These are phyloP conservation scores for Palloptera scutellata DNA, from an alignment of 2,888 invertebrate genomes.

Conservation along the genomic window DNA sequence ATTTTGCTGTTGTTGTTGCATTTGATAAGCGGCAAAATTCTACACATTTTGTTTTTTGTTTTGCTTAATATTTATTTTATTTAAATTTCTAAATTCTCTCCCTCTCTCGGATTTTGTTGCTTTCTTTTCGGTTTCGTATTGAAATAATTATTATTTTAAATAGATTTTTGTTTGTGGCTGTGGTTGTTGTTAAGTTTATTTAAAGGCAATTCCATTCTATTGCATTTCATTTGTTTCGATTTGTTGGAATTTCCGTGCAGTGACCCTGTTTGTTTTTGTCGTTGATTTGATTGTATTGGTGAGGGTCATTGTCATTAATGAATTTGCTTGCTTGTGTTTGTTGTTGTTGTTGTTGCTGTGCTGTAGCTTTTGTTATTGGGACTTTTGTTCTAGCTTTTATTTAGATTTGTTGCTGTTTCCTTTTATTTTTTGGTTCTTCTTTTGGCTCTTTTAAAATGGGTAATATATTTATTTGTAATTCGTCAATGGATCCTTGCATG, in stretches of 20 bases:
- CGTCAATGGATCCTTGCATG: no score
- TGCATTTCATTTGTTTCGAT: neutral
- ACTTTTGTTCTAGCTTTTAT: neutral
- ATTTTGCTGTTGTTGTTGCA: neutral
- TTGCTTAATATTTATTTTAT: neutral
- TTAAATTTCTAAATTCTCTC: neutral
- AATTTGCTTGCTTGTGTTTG: slow-evolving; percentile 2
- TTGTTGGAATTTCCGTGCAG: slow-evolving; percentile 9
- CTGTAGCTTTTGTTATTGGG: slow-evolving; percentile 5
- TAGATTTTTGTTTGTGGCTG: neutral
- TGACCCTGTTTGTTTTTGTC: neutral
- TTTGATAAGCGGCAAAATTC: slow-evolving; percentile 1
- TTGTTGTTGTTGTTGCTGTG: slow-evolving; percentile 1
- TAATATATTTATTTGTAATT: no score
- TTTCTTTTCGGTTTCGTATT: neutral
- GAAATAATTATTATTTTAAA: neutral
- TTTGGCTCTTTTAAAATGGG: neutral
- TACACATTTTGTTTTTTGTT: neutral
- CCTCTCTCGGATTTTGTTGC: neutral
- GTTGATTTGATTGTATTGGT: neutral
- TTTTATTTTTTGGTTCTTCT: neutral
- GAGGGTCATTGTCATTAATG: slow-evolving; percentile 17
- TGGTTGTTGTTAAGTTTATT: neutral
- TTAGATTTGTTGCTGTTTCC: neutral
- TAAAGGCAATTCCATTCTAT: no score